Evolutionary conservation across 2,113 vertebrate genomes (phyloP).

Genomic region (Indri indri): DNA sequence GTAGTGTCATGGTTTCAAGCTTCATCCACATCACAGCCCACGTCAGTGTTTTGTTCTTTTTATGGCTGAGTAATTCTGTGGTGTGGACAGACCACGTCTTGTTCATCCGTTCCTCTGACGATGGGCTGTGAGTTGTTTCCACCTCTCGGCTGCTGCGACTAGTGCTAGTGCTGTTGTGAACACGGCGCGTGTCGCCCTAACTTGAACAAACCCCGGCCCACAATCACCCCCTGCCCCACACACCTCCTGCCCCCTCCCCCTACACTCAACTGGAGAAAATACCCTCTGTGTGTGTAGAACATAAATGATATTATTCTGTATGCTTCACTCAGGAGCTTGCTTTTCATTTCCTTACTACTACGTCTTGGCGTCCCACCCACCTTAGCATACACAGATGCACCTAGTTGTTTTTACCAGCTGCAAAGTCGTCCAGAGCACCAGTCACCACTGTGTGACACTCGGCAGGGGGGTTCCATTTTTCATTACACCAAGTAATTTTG

Average conservation of each 20-base stretch:
- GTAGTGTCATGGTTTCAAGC: not conserved
- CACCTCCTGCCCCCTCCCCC: not conserved
- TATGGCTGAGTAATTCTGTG: fast-evolving
- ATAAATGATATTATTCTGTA: too few relatives aligned
- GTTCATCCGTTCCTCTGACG: not conserved
- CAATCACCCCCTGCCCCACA: not conserved
- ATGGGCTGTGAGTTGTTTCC: not conserved
- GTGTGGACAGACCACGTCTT: fast-evolving
- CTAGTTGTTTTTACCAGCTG: not conserved
- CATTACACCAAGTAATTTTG: not conserved
- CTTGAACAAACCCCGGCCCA: fast-evolving
- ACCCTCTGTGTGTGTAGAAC: fast-evolving
- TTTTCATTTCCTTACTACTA: not conserved
- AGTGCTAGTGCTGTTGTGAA: not conserved
- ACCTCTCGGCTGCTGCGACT: not conserved
- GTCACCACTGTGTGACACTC: too few relatives aligned
- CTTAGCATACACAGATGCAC: not conserved
- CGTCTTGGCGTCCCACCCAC: fast-evolving
- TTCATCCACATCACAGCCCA: fast-evolving
- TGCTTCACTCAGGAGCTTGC: not conserved
- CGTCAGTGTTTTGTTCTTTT: not conserved
- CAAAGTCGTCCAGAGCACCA: too few relatives aligned
- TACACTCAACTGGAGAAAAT: not conserved
- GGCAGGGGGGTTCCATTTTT: not conserved
- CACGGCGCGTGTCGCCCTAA: fast-evolving